Conservation (phyloP, 2,797 vertebrate genomes). For the Uromys caudimaculatus region DNA sequence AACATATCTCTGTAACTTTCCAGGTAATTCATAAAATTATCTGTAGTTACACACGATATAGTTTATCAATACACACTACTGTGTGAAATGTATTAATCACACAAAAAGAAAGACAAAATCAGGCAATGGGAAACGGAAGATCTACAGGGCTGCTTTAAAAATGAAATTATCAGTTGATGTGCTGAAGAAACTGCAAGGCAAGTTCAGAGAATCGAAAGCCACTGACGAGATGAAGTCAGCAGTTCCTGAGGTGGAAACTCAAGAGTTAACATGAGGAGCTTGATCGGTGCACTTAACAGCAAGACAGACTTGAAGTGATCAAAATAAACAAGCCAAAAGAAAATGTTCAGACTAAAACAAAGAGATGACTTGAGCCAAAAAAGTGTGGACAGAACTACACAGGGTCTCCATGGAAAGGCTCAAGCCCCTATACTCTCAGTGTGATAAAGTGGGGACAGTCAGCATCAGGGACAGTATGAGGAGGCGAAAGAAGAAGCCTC, state of each 20-base stretch:
- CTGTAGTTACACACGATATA: background rate
- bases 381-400: background rate
- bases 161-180: background rate
- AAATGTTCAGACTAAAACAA: background rate
- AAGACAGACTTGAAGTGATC: background rate
- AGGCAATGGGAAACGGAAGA: background rate
- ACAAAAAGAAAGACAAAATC: too few relatives aligned
- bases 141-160: background rate
- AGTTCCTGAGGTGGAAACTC: background rate
- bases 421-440: background rate
- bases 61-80: background rate
- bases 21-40: background rate
- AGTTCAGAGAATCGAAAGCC: background rate
- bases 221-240: background rate
- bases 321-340: background rate
- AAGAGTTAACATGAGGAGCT: background rate
- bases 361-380: background rate
- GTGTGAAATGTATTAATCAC: background rate
- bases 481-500: background rate
- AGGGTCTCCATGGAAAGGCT: too few relatives aligned
- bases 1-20: background rate
- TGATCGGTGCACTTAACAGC: background rate
- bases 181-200: background rate
- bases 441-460: background rate
- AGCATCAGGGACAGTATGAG: background rate